Evolutionary conservation across 2,888 invertebrate genomes (phyloP).

Genomic region (Apodemia zela): DNA sequence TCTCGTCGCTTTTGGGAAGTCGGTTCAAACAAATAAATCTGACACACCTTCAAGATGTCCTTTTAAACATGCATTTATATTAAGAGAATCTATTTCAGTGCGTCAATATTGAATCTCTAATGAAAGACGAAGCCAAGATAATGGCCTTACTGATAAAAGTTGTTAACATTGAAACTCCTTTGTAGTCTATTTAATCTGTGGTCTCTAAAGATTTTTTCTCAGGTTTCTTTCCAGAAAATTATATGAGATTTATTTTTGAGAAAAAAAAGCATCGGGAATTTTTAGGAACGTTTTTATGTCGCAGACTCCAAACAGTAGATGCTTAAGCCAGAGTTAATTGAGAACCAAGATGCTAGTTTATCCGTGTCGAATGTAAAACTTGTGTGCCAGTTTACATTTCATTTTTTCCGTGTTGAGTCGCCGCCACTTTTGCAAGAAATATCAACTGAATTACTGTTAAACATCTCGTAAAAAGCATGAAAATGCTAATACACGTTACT

Average conservation of each 20-base stretch:
- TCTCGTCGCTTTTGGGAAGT: too few relatives aligned
- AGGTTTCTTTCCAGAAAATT: background rate
- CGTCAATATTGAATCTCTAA: slow-evolving; percentile 6
- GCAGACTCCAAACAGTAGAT: background rate
- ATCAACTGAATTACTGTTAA: too few relatives aligned
- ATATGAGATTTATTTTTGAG: background rate
- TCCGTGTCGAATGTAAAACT: background rate
- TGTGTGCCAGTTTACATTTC: background rate
- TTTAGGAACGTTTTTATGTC: background rate
- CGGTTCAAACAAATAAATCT: too few relatives aligned
- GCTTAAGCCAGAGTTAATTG: background rate
- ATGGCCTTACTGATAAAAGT: slow-evolving; percentile 12
- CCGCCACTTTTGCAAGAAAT: too few relatives aligned
- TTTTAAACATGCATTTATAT: background rate
- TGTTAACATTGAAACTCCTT: background rate
- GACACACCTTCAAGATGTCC: background rate
- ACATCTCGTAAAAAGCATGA: too few relatives aligned
- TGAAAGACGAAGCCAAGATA: background rate
- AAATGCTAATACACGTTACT: too few relatives aligned
- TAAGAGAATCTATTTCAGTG: background rate
- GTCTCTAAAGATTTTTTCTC: background rate
- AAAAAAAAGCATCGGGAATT: background rate
- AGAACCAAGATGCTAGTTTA: background rate
- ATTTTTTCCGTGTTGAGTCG: too few relatives aligned
- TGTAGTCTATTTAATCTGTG: slow-evolving; percentile 4